Percentiles rank a stretch among this genome's conserved stretches.
Conservation (phyloP, 2,113 vertebrate species). For the Montifringilla adamsi region DNA sequence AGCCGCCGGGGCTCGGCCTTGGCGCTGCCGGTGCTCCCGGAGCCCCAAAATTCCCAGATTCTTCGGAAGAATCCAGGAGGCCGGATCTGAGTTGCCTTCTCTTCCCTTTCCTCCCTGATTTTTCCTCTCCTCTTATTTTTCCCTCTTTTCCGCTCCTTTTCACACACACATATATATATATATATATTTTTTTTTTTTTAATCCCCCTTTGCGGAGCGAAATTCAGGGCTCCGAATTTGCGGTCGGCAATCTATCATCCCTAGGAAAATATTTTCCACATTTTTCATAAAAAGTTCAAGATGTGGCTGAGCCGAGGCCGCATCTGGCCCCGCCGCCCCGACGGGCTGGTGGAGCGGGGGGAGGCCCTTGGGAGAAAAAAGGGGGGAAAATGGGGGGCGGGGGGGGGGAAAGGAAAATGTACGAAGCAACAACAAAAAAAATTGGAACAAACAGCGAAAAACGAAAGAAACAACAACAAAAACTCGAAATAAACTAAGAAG, state of each 20-base stretch:
- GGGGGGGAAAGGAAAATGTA: neutral
- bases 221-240: conserved; percentile 66
- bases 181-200: neutral
- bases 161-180: neutral
- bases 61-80: neutral
- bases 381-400: neutral
- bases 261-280: conserved; percentile 76
- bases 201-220: neutral
- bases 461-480: neutral
- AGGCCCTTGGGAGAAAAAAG: neutral
- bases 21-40: neutral
- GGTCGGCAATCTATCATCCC: conserved; percentile 66
- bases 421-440: neutral
- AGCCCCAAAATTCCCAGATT: neutral
- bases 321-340: neutral
- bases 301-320: conserved; percentile 55
- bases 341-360: neutral
- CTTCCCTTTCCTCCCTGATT: neutral
- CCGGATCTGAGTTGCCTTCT: neutral
- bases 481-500: neutral
- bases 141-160: too few relatives aligned
- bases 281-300: conserved; percentile 78
- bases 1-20: neutral
- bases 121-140: neutral
- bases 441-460: neutral